A percentile compares a stretch with the other conserved stretches of the same genome.
These are phyloP conservation scores for Danio aesculapii DNA, from an alignment of 2,797 vertebrate species.

Conservation along the genomic window DNA sequence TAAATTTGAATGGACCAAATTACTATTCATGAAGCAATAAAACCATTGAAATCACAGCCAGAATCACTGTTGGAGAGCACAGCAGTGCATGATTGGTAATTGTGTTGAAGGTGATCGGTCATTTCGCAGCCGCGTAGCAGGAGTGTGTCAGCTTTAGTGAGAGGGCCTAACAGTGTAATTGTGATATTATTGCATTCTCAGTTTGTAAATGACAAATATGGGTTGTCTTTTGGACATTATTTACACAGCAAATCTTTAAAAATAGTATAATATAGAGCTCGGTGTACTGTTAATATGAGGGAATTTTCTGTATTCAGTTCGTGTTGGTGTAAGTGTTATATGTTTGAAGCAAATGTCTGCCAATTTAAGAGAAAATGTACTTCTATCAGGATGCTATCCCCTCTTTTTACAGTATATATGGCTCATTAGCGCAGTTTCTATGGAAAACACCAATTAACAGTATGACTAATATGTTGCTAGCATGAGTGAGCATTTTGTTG, in stretches of 20 bases:
- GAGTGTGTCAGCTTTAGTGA: conserved; percentile 18
- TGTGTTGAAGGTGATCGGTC: conserved; percentile 6
- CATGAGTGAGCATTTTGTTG: too few species aligned
- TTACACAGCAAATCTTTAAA: neutral
- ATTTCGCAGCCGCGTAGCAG: conserved; percentile 15
- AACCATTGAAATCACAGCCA: conserved; percentile 32
- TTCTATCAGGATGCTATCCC: too few species aligned
- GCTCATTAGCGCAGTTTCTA: too few species aligned
- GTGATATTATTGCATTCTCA: conserved; percentile 1
- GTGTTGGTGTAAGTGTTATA: neutral
- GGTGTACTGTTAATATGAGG: neutral
- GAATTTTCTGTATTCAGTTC: neutral
- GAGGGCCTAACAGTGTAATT: conserved; percentile 10
- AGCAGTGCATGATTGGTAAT: conserved; percentile 21
- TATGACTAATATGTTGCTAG: too few species aligned
- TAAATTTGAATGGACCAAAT: conserved; percentile 60
- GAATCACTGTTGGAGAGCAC: conserved; percentile 3
- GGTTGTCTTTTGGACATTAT: neutral
- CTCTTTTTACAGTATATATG: too few species aligned
- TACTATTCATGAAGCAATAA: conserved; percentile 58
- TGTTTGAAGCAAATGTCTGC: neutral
- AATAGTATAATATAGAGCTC: neutral
- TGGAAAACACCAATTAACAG: too few species aligned
- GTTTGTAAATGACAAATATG: neutral
- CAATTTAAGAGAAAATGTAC: neutral